A percentile compares a stretch with the other conserved stretches of the same genome.
phyloP scores from a whole-genome alignment of 2,797 vertebrate species.

The Argyrosomus regius region DNA sequence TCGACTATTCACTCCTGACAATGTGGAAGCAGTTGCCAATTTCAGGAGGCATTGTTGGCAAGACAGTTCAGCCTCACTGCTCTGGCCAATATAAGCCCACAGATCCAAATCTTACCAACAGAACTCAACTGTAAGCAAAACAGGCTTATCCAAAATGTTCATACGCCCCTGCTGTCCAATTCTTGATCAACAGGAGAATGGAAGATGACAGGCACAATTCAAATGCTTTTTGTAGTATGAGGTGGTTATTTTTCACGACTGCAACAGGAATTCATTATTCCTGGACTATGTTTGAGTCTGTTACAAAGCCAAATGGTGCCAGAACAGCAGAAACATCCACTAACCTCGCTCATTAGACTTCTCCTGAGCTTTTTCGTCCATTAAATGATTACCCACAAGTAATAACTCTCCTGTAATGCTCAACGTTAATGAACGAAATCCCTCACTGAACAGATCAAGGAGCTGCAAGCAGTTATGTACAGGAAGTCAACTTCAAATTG shows the following conservation, averaged over 20 bases:
- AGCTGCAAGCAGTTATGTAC: not conserved
- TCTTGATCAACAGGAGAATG: slow-evolving; percentile 20
- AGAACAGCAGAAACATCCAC: slow-evolving; percentile 19
- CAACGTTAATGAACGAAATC: not conserved
- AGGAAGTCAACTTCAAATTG: slow-evolving; percentile 2
- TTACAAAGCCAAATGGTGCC: slow-evolving; percentile 21
- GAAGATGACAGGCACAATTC: not conserved
- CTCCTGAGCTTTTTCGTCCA: not conserved
- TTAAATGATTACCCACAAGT: not conserved
- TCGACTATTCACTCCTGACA: not conserved
- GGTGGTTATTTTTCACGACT: not conserved
- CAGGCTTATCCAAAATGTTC: slow-evolving; percentile 4
- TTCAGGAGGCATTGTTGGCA: slow-evolving; percentile 20
- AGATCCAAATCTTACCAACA: slow-evolving; percentile 23
- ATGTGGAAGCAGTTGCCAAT: slow-evolving; percentile 11
- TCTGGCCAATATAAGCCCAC: slow-evolving; percentile 6
- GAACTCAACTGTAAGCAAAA: slow-evolving; percentile 20
- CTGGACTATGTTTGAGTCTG: slow-evolving; percentile 16
- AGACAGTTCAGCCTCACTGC: slow-evolving; percentile 3
- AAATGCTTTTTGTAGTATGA: not conserved
- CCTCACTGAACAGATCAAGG: not conserved
- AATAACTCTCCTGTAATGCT: not conserved
- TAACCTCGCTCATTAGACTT: not conserved
- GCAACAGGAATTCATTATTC: slow-evolving; percentile 39
- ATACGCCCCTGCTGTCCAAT: not conserved